These are phyloP conservation scores for Hemiscyllium ocellatum DNA, from an alignment of 2,113 vertebrate species.

Conservation along the genomic window DNA sequence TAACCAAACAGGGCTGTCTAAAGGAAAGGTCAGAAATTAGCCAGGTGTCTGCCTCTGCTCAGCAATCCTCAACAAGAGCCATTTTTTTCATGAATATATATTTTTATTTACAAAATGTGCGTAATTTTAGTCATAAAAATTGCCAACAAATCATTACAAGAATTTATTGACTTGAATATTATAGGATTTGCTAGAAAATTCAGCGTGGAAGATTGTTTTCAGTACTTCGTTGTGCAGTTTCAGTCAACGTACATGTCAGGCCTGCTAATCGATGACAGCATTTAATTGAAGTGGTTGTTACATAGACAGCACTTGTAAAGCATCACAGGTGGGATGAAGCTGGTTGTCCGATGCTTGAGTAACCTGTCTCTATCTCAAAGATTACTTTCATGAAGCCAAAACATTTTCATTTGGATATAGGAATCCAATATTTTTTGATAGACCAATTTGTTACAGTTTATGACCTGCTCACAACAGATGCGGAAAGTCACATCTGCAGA, in stretches of 20 bases:
- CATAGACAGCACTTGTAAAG: not conserved
- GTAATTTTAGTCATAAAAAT: no score
- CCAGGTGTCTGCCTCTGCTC: not conserved
- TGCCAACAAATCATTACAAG: no score
- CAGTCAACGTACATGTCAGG: not conserved
- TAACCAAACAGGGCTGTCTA: no score
- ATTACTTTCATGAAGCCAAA: not conserved
- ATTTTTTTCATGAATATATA: no score
- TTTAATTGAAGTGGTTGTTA: not conserved
- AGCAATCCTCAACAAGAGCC: no score
- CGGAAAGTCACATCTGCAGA: not conserved
- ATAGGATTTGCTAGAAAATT: no score
- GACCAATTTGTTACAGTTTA: not conserved
- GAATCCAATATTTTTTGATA: slow-evolving; percentile 7
- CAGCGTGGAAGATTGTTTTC: no score
- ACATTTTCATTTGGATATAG: not conserved
- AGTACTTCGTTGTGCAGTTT: no score
- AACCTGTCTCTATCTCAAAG: not conserved
- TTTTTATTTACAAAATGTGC: no score
- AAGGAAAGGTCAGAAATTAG: not conserved
- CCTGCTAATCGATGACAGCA: not conserved
- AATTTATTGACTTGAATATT: no score
- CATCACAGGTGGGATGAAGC: not conserved
- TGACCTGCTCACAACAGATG: not conserved
- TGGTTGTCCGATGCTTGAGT: not conserved